Evolutionary conservation across 1,140 invertebrate species (phyloP), one percentile per base, ranked within the genome.

Genomic region (Sycophila sp.): DNA sequence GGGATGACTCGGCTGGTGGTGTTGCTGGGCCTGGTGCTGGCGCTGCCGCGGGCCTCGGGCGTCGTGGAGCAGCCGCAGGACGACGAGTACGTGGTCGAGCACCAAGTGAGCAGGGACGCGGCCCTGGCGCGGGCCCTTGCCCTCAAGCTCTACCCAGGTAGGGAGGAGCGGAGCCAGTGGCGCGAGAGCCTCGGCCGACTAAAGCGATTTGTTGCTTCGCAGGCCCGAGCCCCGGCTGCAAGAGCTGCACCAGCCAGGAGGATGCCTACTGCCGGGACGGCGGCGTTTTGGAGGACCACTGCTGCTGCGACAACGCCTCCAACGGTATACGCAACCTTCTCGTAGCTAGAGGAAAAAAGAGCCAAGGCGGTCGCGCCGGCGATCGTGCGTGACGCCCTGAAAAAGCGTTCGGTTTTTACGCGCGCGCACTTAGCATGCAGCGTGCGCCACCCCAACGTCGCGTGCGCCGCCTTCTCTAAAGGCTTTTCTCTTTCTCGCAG

Each of bases 231-330:
- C 85, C 88, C n/a, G 91, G 91, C 38, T 92, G 91, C 80, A 89
- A 89, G 74, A 73, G 82, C 40, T 93, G 91, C 80, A 89, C 87
- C 30, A 78, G 77, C 45, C 82, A 87, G 45, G 91, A 93, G 81
- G 87, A 89, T 76, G 87, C 84, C 69, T 92, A 93, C 83, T 93
- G 91, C 80, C 82, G 86, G 69, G 85, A 89, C 71, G 85, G 80
- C 7, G 87, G 88, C 56, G 87, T 92, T 69, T 86, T 93, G 69
- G 87, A 88, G 26, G 91, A 93, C 82, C 91, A 93, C 81, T 92
- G 91, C 82, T 92, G 91, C 82, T 93, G 91, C 83, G 90, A 93
- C 80, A 83, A 87, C 55, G 75, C 70, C 38, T 80, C 75, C 71
- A 80, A 85, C 62, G 78, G 83, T 86, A 38, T 17, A 2, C 19